phyloP scores from a whole-genome alignment of 2,113 vertebrate genomes.

The Tragelaphus strepsiceros region DNA sequence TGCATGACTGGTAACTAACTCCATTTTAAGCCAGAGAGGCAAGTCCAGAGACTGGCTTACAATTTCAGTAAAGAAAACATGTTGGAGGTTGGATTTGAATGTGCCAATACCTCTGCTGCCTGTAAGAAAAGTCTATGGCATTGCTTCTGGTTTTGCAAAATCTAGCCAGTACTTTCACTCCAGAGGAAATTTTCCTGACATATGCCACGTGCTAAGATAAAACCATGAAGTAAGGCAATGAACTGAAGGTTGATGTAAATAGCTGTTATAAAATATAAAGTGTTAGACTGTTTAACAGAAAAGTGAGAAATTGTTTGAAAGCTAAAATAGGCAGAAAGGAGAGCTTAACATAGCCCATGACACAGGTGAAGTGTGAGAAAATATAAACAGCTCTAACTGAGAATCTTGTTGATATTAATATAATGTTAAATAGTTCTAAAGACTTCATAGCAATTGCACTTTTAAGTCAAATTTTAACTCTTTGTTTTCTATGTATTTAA shows the following conservation, averaged over 20 bases:
- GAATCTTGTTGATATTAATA: neutral
- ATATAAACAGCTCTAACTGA: neutral
- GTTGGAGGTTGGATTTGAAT: neutral
- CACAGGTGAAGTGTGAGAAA: neutral
- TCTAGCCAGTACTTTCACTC: neutral
- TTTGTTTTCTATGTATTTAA: neutral
- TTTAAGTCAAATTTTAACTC: neutral
- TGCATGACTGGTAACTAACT: neutral
- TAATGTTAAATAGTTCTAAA: neutral
- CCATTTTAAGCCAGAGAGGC: neutral
- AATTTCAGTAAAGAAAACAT: neutral
- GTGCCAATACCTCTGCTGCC: slow-evolving; percentile 10
- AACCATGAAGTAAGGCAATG: neutral
- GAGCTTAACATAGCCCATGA: neutral
- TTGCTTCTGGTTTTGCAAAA: neutral
- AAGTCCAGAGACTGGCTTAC: neutral
- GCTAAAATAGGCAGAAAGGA: neutral
- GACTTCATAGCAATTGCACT: neutral
- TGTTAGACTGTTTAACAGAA: neutral
- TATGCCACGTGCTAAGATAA: neutral
- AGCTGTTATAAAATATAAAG: neutral
- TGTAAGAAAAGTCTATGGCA: neutral
- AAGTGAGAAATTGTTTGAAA: neutral
- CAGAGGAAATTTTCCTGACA: neutral
- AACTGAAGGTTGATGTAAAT: neutral